Evolutionary conservation across 2,888 invertebrate species (phyloP).

Genomic region (Emesis furor): DNA sequence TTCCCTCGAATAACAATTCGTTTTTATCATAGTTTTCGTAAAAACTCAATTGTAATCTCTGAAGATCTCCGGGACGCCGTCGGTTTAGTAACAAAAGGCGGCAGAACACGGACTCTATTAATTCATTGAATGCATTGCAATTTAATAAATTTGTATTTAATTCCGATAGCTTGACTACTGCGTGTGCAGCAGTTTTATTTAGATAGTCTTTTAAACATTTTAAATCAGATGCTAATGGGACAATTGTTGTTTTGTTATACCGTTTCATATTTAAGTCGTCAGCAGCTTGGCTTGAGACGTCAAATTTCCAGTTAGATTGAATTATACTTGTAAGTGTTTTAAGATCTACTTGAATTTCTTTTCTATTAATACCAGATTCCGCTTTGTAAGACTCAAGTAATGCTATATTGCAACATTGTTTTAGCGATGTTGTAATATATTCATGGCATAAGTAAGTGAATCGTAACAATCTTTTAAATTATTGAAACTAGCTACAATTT

Average conservation of each 20-base stretch:
- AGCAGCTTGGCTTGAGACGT: too few species aligned
- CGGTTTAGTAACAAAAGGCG: too few species aligned
- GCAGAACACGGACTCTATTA: constrained; percentile 17
- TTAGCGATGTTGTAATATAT: constrained; percentile 59
- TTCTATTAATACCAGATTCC: too few species aligned
- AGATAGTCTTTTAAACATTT: constrained; percentile 65
- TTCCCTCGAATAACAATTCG: constrained; percentile 59
- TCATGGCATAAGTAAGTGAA: constrained; percentile 68
- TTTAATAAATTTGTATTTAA: constrained; percentile 30
- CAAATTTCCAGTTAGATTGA: too few species aligned
- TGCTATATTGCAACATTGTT: constrained; percentile 68
- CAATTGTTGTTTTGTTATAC: too few species aligned
- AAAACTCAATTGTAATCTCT: constrained; percentile 45
- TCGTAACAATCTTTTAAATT: constrained; percentile 16
- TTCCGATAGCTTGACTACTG: constrained; percentile 18
- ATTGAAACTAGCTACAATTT: constrained; percentile 37
- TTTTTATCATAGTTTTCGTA: constrained; percentile 48
- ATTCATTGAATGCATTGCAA: constrained; percentile 37
- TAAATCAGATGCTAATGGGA: constrained; percentile 59
- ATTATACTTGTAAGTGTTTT: too few species aligned
- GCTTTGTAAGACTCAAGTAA: constrained; percentile 46
- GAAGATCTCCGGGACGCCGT: constrained; percentile 40
- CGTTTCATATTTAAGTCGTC: too few species aligned
- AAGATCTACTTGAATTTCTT: too few species aligned
- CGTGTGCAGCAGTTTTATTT: not conserved